Conservation (phyloP, 2,888 invertebrate genomes). For the Eueremaeus valkanovi region DNA sequence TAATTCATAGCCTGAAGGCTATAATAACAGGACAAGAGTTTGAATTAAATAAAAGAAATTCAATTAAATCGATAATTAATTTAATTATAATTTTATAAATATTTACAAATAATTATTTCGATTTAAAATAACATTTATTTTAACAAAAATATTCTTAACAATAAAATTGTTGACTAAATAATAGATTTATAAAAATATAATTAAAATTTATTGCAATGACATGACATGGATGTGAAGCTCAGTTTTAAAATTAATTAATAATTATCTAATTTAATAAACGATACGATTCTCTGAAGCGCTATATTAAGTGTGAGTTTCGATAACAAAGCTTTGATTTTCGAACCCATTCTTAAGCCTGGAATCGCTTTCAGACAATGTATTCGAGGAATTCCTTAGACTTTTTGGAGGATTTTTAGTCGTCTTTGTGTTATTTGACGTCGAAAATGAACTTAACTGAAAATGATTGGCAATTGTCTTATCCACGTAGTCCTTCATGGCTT, state of each 20-base stretch:
- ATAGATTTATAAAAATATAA: neutral
- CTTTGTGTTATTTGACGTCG: slow-evolving; percentile 5
- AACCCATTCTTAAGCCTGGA: slow-evolving; percentile 16
- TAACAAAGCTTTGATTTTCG: slow-evolving; percentile 43
- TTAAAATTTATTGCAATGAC: neutral
- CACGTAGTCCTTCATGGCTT: slow-evolving; percentile 42
- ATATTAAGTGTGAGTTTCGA: slow-evolving; percentile 42
- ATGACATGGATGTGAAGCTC: slow-evolving; percentile 9
- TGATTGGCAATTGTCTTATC: slow-evolving; percentile 44
- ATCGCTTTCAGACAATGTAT: slow-evolving; percentile 11
- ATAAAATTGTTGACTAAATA: slow-evolving; percentile 1
- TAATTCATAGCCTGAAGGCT: too few species aligned
- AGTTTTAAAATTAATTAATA: neutral
- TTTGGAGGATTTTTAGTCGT: slow-evolving; percentile 31
- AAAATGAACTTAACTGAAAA: slow-evolving; percentile 40
- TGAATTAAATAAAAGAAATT: neutral
- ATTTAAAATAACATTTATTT: neutral
- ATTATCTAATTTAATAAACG: neutral
- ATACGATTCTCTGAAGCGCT: neutral
- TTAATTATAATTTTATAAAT: neutral
- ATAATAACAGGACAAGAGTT: too few species aligned
- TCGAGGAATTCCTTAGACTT: slow-evolving; percentile 38
- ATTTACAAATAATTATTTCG: neutral
- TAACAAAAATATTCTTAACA: neutral
- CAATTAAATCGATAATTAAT: neutral